Conservation (phyloP, 2,113 vertebrate genomes). For the Saccopteryx bilineata region DNA sequence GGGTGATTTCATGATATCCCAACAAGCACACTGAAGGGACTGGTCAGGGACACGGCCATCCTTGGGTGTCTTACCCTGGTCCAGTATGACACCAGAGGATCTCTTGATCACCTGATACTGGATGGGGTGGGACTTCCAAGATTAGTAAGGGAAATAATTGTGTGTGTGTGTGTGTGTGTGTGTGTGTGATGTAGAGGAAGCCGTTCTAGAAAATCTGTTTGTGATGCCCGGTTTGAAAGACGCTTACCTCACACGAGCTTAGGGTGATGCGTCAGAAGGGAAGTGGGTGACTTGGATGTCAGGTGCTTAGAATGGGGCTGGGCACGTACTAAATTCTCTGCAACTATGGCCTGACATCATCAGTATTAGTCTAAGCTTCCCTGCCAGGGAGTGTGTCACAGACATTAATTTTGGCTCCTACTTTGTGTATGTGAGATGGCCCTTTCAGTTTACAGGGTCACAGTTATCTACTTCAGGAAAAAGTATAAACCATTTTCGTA, state of each 20-base stretch:
- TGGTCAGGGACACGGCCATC: neutral
- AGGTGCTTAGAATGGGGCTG: neutral
- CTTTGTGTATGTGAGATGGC: neutral
- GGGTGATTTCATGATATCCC: neutral
- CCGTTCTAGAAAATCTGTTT: neutral
- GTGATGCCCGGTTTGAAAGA: neutral
- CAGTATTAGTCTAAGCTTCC: too few relatives aligned
- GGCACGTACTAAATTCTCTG: accelerated
- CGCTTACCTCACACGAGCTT: neutral
- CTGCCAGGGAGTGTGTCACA: neutral
- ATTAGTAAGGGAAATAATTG: neutral
- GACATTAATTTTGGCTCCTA: neutral
- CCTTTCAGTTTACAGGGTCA: neutral
- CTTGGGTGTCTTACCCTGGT: neutral
- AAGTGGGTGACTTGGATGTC: neutral
- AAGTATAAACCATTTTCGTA: neutral
- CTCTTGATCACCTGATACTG: neutral
- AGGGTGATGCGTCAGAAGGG: neutral
- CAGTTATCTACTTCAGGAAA: neutral
- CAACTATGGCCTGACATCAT: neutral
- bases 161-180: too few relatives aligned
- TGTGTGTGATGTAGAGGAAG: slow-evolving; percentile 20
- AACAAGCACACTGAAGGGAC: neutral
- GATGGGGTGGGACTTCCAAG: neutral
- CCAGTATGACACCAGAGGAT: neutral